Base-by-base conservation (phyloP, 2,888 invertebrate species). In the Papilio gigon region DNA sequence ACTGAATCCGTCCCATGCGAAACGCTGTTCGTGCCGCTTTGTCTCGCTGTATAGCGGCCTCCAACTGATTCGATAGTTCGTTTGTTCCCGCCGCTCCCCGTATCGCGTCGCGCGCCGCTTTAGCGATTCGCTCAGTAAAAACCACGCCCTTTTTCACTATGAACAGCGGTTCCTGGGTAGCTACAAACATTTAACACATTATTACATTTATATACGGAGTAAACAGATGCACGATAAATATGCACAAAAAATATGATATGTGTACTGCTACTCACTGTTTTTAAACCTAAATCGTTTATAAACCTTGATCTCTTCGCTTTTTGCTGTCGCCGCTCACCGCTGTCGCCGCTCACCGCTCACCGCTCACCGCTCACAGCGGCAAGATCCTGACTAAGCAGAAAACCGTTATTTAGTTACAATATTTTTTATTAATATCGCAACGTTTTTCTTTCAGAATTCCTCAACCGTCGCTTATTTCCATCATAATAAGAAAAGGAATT, bases 381-480 rank as follows among this genome's bases (percentile, higher is more conserved):
- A 47, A 47, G 22, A 22, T 22, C 22, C 12, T 22, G 22, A 1
- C 47, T 1, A 22, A 22, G 22, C 47, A 22, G 1, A 47, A 22
- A 56, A 9, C 8, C 9, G 9, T 17, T 17, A n/a, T n/a, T 56
- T 4, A 4, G 40, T 59, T 33, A 20, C 14, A 56, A 22, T 56
- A n/a, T 27, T 25, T 61, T 61, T 37, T 9, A 50, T 44, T 30
- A 2, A 33, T 11, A 50, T 30, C n/a, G 27, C 17, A n/a, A 25
- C 14, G 68, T 72, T 73, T 78, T 74, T 68, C 72, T 90, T 87
- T 67, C 89, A 90, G 90, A 2, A 42, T 86, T 35, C 90, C 86
- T 2, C 80, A 72, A 1, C 77, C 67, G 42, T 81, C 89, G 0
- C 65, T 77, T 6, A 80, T 80, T 74, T 73, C 69, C 42, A 69